Evolutionary conservation across 2,888 invertebrate species (phyloP).

Genomic region (Epinotia nisella): DNA sequence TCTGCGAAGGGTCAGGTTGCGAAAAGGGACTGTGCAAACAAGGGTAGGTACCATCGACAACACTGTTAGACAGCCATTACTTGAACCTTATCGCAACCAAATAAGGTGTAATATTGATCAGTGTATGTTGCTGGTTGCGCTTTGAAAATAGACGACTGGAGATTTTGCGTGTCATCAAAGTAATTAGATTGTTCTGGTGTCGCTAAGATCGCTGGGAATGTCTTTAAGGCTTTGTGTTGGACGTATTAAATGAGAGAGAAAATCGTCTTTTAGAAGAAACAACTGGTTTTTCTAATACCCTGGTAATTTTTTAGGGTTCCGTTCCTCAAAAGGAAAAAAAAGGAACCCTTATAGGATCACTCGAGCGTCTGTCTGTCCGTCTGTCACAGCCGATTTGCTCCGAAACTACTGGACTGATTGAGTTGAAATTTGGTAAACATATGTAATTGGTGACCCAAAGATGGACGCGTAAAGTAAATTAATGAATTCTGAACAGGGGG

Average conservation of each 20-base stretch:
- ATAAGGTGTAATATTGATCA: not conserved
- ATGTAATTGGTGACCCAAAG: too few species aligned
- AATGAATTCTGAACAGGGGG: too few species aligned
- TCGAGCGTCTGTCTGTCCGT: too few species aligned
- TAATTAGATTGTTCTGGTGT: slow-evolving; percentile 53
- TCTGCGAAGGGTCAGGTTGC: slow-evolving; percentile 46
- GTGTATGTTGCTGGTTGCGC: slow-evolving; percentile 17
- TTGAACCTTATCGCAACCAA: not conserved
- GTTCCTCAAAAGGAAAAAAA: too few species aligned
- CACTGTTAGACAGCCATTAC: not conserved
- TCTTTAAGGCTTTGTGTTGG: slow-evolving; percentile 35
- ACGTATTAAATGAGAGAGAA: slow-evolving; percentile 33
- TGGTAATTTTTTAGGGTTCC: too few species aligned
- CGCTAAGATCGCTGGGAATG: slow-evolving; percentile 30
- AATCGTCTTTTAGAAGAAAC: slow-evolving; percentile 31
- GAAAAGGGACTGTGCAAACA: slow-evolving; percentile 52
- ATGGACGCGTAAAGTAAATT: too few species aligned
- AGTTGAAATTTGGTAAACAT: too few species aligned
- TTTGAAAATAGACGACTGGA: slow-evolving; percentile 50
- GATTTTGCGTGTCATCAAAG: slow-evolving; percentile 53
- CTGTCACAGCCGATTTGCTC: too few species aligned
- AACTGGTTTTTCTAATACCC: slow-evolving; percentile 29
- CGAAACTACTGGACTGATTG: too few species aligned
- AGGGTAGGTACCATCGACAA: slow-evolving; percentile 29
- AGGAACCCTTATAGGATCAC: too few species aligned